Conservation (phyloP, 2,113 vertebrate genomes). For the Pseudorectes ferrugineus region DNA sequence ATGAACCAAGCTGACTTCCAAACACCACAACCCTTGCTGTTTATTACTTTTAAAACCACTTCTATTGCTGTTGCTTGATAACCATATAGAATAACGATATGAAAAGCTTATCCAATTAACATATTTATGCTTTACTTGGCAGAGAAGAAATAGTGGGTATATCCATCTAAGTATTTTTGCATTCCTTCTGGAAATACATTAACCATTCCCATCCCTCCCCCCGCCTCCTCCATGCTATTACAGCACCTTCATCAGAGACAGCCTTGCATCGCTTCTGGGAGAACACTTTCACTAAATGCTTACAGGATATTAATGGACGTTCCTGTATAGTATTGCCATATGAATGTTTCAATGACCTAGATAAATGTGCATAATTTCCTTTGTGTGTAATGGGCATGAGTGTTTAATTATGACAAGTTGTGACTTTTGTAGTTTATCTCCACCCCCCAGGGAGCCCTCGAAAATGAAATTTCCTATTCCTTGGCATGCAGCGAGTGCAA, state of each 20-base stretch:
- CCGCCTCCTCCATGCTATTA: neutral
- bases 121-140: conserved; percentile 3
- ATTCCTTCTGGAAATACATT: conserved; percentile 3
- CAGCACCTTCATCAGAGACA: neutral
- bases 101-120: neutral
- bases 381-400: conserved; percentile 52
- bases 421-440: conserved; percentile 66
- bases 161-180: neutral
- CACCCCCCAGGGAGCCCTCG: conserved; percentile 22
- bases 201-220: neutral
- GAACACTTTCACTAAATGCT: conserved; percentile 33
- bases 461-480: conserved; percentile 68
- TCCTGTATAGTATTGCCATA: conserved; percentile 22
- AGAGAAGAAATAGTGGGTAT: neutral
- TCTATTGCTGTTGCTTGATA: neutral
- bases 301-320: conserved; percentile 51
- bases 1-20: neutral
- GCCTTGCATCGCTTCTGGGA: conserved; percentile 1
- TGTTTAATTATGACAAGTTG: conserved; percentile 72
- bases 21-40: neutral
- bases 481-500: conserved; percentile 21
- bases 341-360: conserved; percentile 54
- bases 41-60: neutral
- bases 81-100: neutral
- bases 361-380: conserved; percentile 66